A percentile compares a stretch with the other conserved stretches of the same genome.
Conservation (phyloP, 2,888 invertebrate genomes). For the Octodonta nipae region DNA sequence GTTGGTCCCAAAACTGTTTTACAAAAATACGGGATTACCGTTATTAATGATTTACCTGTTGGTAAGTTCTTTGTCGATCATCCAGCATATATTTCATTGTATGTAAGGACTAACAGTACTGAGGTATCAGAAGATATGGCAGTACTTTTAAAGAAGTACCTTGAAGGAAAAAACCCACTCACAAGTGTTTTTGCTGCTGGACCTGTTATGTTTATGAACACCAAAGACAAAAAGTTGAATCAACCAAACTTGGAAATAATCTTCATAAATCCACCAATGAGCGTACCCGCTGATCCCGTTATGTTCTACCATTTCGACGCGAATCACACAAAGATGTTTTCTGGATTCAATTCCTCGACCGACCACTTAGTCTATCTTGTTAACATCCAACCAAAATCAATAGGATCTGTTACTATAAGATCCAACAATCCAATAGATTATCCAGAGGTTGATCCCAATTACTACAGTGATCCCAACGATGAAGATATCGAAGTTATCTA, state of each 20-base stretch:
- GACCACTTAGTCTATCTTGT: not conserved
- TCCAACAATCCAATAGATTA: not conserved
- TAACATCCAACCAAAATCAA: not conserved
- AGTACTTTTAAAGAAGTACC: slow-evolving; percentile 3
- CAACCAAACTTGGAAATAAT: slow-evolving; percentile 1
- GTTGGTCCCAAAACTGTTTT: slow-evolving; percentile 21
- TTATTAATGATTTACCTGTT: slow-evolving; percentile 20
- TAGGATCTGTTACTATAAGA: not conserved
- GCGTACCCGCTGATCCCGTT: not conserved
- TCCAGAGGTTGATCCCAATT: not conserved
- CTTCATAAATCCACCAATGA: slow-evolving; percentile 1
- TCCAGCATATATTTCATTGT: slow-evolving; percentile 17
- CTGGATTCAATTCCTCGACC: slow-evolving; percentile 1
- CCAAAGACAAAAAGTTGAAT: slow-evolving; percentile 4
- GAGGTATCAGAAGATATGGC: not conserved
- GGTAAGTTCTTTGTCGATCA: slow-evolving; percentile 22
- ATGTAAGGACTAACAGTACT: slow-evolving; percentile 8
- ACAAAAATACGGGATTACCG: slow-evolving; percentile 13
- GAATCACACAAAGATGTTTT: not conserved
- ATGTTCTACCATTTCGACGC: not conserved
- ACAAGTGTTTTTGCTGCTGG: slow-evolving; percentile 5
- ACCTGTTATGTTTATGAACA: slow-evolving; percentile 6
- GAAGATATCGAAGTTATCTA: slow-evolving; percentile 52
- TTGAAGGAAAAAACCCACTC: slow-evolving; percentile 2
- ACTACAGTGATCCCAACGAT: slow-evolving; percentile 12